These are phyloP conservation scores for Ichneumon xanthorius DNA, from an alignment of 2,888 invertebrate species.

Conservation along the genomic window DNA sequence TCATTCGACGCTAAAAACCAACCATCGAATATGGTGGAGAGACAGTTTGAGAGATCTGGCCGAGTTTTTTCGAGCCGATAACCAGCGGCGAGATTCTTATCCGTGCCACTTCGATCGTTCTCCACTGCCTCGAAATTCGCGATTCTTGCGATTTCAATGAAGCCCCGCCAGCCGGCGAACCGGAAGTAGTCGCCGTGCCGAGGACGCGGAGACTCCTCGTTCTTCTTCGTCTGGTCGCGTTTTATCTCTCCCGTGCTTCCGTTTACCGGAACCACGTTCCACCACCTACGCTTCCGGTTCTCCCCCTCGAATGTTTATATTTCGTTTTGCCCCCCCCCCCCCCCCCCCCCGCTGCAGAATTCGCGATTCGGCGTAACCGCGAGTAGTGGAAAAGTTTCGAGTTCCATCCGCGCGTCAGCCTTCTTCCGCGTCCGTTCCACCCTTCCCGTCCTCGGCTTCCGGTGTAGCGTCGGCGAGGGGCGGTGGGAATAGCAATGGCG, in stretches of 20 bases:
- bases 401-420: conserved; percentile 54
- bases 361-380: conserved; percentile 47
- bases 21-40: background rate
- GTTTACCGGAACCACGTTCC: conserved; percentile 61
- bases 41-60: conserved; percentile 39
- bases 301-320: conserved; percentile 51
- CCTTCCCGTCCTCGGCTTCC: conserved; percentile 2
- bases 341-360: background rate
- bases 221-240: conserved; percentile 7
- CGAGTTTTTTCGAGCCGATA: conserved; percentile 40
- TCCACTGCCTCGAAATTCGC: conserved; percentile 36
- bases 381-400: conserved; percentile 55
- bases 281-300: conserved; percentile 49
- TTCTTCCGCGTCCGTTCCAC: conserved; percentile 1
- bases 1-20: conserved; percentile 36
- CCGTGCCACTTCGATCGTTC: conserved; percentile 44
- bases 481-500: conserved; percentile 45
- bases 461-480: conserved; percentile 12
- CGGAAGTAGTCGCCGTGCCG: background rate
- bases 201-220: conserved; percentile 3
- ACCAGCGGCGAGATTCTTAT: conserved; percentile 29
- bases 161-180: conserved; percentile 21
- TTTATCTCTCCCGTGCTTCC: conserved; percentile 50
- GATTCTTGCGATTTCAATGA: conserved; percentile 57
- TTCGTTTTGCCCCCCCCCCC: conserved; percentile 18